A percentile compares a stretch with the other conserved stretches of the same genome.
phyloP scores from a whole-genome alignment of 2,888 invertebrate genomes.

The Hydriomena furcata region DNA sequence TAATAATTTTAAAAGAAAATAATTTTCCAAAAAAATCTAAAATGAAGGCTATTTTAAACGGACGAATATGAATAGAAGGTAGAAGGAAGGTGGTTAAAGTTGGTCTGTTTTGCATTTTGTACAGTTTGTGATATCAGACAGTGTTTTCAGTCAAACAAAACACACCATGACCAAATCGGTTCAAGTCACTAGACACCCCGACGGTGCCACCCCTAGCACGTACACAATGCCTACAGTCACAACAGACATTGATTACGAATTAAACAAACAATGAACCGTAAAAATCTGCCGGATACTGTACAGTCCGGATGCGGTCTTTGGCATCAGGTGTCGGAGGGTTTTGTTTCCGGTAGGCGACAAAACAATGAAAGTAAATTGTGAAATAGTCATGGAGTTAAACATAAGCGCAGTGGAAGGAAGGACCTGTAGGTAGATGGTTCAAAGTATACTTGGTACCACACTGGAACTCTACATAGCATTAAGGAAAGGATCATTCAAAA shows the following conservation, averaged over 20 bases:
- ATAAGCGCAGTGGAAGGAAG: no score
- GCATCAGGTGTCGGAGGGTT: slow-evolving; percentile 32
- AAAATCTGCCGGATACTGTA: slow-evolving; percentile 33
- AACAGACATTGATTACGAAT: slow-evolving; percentile 35
- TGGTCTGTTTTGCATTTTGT: no score
- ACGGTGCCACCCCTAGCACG: slow-evolving; percentile 4
- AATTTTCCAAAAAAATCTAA: no score
- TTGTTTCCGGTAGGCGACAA: slow-evolving; percentile 7
- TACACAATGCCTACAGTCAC: slow-evolving; percentile 11
- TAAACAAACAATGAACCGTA: slow-evolving; percentile 34
- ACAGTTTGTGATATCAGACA: no score
- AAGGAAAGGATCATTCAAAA: no score
- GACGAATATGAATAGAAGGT: no score
- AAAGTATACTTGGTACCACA: no score
- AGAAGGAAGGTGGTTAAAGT: no score
- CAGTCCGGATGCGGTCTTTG: slow-evolving; percentile 32
- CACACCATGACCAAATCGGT: slow-evolving; percentile 7
- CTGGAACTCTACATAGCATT: no score
- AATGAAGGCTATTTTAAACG: no score
- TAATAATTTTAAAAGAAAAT: no score
- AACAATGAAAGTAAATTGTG: slow-evolving; percentile 6
- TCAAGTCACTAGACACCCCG: slow-evolving; percentile 15
- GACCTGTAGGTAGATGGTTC: no score
- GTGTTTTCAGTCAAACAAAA: not conserved
- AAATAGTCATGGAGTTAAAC: slow-evolving; percentile 3